phyloP scores from a whole-genome alignment of 2,113 vertebrate species.

The Zingel zingel region DNA sequence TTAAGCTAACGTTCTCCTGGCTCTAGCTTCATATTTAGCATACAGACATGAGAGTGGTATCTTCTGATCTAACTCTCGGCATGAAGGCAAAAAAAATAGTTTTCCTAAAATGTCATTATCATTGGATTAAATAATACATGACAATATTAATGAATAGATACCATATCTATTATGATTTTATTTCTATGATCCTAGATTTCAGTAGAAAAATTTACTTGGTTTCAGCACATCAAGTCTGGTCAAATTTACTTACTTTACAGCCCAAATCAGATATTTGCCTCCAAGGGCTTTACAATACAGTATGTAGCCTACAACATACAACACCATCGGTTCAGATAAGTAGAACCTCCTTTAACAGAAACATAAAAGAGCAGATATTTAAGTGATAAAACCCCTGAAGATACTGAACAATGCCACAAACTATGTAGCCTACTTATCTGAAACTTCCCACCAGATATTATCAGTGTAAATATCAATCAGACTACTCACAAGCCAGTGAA shows the following conservation, averaged over 20 bases:
- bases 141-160: neutral
- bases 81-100: neutral
- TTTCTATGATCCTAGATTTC: neutral
- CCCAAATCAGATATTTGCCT: neutral
- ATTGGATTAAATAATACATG: neutral
- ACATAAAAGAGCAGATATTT: neutral
- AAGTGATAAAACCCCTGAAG: neutral
- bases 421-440: too few relatives aligned
- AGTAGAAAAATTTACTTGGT: neutral
- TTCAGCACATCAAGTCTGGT: neutral
- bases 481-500: neutral
- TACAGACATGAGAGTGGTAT: neutral
- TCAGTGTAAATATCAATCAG: conserved; percentile 4
- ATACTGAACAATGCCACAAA: neutral
- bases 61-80: neutral
- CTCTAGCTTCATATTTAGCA: neutral
- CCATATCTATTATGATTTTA: neutral
- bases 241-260: neutral
- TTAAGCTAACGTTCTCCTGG: neutral
- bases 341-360: neutral
- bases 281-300: too few relatives aligned
- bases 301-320: neutral
- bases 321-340: neutral
- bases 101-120: neutral
- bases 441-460: neutral